Base-by-base conservation (phyloP, 1,140 invertebrate genomes). In the Lutraria rhynchaena region DNA sequence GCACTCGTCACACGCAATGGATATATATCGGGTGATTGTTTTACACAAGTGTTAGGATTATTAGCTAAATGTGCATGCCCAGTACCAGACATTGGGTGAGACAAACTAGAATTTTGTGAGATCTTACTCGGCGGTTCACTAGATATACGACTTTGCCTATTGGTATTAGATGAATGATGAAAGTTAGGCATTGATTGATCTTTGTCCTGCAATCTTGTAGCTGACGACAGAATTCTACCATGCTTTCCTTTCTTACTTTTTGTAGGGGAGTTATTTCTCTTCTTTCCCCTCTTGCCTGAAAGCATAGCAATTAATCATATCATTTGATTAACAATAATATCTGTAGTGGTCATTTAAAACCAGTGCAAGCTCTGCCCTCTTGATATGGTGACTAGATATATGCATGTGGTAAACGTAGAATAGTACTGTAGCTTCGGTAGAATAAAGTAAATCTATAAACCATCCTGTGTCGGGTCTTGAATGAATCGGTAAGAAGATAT, bases 61-160 rank as follows among this genome's bases (percentile, higher is more conserved):
- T 33, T 75, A 46, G 31, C 33, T 60, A 57, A 0, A 63, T 31
- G 27, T 41, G 49, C 69, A 37, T 24, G 31, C 7, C 69, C 69
- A 71, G 49, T 35, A 31, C 51, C 74, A 53, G 33, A 11, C 60
- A 55, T 19, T 7, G 60, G 41, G 29, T 77, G 27, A 49, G 75
- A 77, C 31, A 77, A 24, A 24, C 46, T 11, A 29, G 75, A 65
- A 51, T 29, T 27, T 24, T 63, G 46, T 55, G 61, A 67, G 33
- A 35, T 37, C 76, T 80, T 80, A 80, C 76, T 69, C 17, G 63
- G 51, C 44, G 76, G 76, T 24, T 80, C 76, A 60, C 76, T 80
- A 22, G 76, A 55, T 19, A 80, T 49, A 17, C 76, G 27, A 35
- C 51, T 77, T n/a, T 44, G 60, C 24, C 58, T 80, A 7, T 11